Evolutionary conservation across 2,888 invertebrate species (phyloP), one percentile per base, ranked within the genome.

Genomic region (Callyntrura guangdongensis): DNA sequence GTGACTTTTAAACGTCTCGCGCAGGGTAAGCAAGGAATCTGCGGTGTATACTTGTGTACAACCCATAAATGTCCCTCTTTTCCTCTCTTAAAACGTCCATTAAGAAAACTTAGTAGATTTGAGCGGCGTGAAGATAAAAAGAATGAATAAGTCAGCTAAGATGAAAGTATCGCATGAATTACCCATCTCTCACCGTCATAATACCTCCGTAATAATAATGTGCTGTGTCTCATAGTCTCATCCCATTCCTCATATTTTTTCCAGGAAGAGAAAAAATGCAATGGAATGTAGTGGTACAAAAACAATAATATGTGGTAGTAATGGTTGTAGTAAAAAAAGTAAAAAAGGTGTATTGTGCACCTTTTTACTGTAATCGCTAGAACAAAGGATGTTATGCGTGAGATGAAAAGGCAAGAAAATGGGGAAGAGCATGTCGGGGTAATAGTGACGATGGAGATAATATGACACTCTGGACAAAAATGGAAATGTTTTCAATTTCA

Each of bases 381-480:
- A 74, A 74, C 74, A 74, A 74, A 74, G 12, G 53, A 74, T 22
- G 56, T 20, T 77, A 9, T 36, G n/a, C 36, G 11, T 45, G 82
- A 45, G 61, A 25, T 59, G 17, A 64, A 61, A 83, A 64, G 12
- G 9, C 17, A 25, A 11, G 17, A 25, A 64, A 83, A 45, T 47
- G 22, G 64, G 47, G 64, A 83, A 0, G 47, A 64, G 83, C 36
- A 64, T 64, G 64, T 83, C 22, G 47, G 22, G 72, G 49, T 74
- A 74, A 49, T 36, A 49, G 49, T 74, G 49, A 49, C 36, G 59
- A 83, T 47, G 64, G 82, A 79, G 84, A 89, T 89, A 89, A 89
- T 89, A 85, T 89, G 89, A 89, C 89, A 89, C 85, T 89, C 85
- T 89, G 84, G 89, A 85, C 89, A 85, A 89, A 69, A 85, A 36